Percentiles rank a stretch among this genome's conserved stretches.
Evolutionary conservation across 2,113 vertebrate species (phyloP).

Genomic region (Regulus satrapa): DNA sequence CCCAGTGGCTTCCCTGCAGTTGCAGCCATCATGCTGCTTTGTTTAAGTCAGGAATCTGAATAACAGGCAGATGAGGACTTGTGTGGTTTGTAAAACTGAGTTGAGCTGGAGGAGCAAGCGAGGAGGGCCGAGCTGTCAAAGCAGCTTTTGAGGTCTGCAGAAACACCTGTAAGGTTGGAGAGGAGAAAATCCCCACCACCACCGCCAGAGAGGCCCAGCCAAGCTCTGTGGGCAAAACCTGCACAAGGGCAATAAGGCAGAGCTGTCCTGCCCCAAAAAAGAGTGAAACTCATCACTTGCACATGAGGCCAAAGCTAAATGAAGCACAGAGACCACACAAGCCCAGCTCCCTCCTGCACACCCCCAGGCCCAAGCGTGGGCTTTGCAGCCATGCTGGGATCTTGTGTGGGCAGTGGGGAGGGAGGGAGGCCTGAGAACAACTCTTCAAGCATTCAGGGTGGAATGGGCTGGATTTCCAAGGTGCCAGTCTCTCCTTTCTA

Average conservation of each 20-base stretch:
- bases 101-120: neutral
- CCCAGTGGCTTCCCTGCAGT: slow-evolving; percentile 1
- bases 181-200: fast-evolving
- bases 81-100: neutral
- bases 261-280: neutral
- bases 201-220: neutral
- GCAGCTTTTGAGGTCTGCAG: neutral
- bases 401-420: neutral
- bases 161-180: neutral
- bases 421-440: neutral
- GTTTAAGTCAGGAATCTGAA: neutral
- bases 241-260: neutral
- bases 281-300: neutral
- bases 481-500: neutral
- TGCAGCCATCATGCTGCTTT: neutral
- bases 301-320: neutral
- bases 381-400: neutral
- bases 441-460: neutral
- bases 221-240: neutral
- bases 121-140: neutral
- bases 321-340: neutral
- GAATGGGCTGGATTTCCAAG: neutral
- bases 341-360: neutral
- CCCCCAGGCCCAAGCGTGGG: fast-evolving
- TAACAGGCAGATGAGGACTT: neutral